These are phyloP conservation scores for Hipparchia sbordonii DNA, from an alignment of 2,888 invertebrate genomes.

Conservation along the genomic window DNA sequence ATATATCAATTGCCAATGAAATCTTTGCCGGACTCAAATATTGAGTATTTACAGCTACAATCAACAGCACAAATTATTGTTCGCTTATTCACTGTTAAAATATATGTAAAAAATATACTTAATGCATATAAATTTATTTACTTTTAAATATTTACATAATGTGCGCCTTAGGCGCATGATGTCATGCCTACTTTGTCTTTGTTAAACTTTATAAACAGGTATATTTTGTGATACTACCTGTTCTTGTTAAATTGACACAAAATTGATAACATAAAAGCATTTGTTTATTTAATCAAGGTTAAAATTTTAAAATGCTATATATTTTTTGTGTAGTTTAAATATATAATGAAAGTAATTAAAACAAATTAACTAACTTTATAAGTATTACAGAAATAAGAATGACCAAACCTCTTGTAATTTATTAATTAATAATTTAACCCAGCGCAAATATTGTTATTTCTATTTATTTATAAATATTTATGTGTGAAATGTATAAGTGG, in stretches of 20 bases:
- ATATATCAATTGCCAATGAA: too few species aligned
- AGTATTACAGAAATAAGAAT: neutral
- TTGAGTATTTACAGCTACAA: too few species aligned
- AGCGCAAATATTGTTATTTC: neutral
- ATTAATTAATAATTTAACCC: neutral
- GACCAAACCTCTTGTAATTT: too few species aligned
- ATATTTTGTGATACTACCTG: constrained; percentile 16
- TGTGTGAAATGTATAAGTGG: constrained; percentile 18
- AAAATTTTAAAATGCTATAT: neutral
- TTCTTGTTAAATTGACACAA: constrained; percentile 2
- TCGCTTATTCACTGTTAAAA: neutral
- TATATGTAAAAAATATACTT: neutral
- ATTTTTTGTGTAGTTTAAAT: neutral
- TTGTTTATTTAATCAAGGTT: neutral
- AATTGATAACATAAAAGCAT: constrained; percentile 10
- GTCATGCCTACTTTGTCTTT: constrained; percentile 7
- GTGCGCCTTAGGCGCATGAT: constrained; percentile 3
- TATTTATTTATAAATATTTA: neutral
- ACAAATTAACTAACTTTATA: neutral
- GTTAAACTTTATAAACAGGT: constrained; percentile 1
- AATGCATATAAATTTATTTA: neutral
- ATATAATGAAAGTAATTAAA: neutral
- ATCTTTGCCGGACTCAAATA: too few species aligned
- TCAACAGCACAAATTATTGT: too few species aligned
- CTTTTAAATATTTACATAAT: constrained; percentile 4